Percentiles rank a stretch among this genome's conserved stretches.
Evolutionary conservation across 2,888 invertebrate species (phyloP).

Genomic region (Meliscaeva auricollis): DNA sequence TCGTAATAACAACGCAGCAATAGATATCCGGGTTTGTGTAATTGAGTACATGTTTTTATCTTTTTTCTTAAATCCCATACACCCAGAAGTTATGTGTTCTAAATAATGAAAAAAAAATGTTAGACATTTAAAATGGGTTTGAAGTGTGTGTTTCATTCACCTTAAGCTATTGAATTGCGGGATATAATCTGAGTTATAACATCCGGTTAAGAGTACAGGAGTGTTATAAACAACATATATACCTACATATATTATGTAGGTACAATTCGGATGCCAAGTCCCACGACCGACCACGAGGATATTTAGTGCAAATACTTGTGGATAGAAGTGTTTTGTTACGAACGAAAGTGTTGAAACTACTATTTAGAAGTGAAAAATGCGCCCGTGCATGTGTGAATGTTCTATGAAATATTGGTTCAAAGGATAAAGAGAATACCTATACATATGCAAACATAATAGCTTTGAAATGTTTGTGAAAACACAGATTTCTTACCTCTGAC

Average conservation of each 20-base stretch:
- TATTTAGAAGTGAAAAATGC: conserved; percentile 31
- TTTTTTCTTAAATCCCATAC: conserved; percentile 30
- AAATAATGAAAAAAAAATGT: conserved; percentile 18
- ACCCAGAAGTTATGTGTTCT: conserved; percentile 37
- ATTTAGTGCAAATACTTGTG: too few relatives aligned
- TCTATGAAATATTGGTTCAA: conserved; percentile 2
- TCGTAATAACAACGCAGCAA: conserved; percentile 33
- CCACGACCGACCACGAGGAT: too few relatives aligned
- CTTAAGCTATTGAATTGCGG: conserved; percentile 30
- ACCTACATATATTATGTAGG: too few relatives aligned
- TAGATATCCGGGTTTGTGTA: conserved; percentile 45
- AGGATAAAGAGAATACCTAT: conserved; percentile 18
- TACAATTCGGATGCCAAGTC: conserved; percentile 30
- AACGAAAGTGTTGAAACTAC: conserved; percentile 45
- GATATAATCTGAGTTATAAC: conserved; percentile 59
- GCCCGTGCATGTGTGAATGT: conserved; percentile 14
- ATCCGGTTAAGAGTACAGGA: conserved; percentile 43
- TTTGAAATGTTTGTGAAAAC: conserved; percentile 60
- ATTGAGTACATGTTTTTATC: conserved; percentile 48
- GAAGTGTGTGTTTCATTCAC: conserved; percentile 34
- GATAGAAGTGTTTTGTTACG: too few relatives aligned
- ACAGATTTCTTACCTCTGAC: conserved; percentile 60
- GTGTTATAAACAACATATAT: conserved; percentile 21
- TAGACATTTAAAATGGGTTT: conserved; percentile 39
- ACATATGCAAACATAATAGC: conserved; percentile 34